Conservation (phyloP, 37 sponge, comb jelly and placozoan genomes). For the Chondrosia reniformis region DNA sequence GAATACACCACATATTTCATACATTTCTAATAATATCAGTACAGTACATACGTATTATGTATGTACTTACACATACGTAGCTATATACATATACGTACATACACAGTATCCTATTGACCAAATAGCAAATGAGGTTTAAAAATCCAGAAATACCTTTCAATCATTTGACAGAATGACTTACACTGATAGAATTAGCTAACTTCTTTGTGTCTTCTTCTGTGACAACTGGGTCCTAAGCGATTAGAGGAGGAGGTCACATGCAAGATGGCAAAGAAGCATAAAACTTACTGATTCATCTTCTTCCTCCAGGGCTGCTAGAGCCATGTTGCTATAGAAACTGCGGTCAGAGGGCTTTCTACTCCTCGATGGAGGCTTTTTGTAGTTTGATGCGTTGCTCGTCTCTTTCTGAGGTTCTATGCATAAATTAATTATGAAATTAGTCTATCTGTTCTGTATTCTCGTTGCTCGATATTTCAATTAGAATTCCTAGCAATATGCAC, state of each 20-base stretch:
- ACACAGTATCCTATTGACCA: not conserved
- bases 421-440: too few relatives aligned
- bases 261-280: not conserved
- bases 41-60: not conserved
- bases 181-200: conserved; percentile 16
- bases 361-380: not conserved
- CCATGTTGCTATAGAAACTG: conserved; percentile 1
- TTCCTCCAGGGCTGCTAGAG: not conserved
- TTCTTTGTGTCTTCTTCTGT: conserved; percentile 25
- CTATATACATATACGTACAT: not conserved
- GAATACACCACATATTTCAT: too few relatives aligned
- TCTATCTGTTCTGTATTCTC: not conserved
- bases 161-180: not conserved
- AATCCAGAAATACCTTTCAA: not conserved
- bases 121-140: not conserved
- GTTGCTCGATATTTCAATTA: not conserved
- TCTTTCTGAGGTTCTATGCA: too few relatives aligned
- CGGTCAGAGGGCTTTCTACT: not conserved
- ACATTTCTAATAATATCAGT: too few relatives aligned
- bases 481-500: not conserved
- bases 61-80: not conserved
- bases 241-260: too few relatives aligned
- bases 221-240: conserved; percentile 6
- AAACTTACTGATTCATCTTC: not conserved
- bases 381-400: too few relatives aligned